A percentile compares a stretch with the other conserved stretches of the same genome.
These are phyloP conservation scores for Amphiprion clarkii DNA, from an alignment of 2,797 vertebrate genomes.

Conservation along the genomic window DNA sequence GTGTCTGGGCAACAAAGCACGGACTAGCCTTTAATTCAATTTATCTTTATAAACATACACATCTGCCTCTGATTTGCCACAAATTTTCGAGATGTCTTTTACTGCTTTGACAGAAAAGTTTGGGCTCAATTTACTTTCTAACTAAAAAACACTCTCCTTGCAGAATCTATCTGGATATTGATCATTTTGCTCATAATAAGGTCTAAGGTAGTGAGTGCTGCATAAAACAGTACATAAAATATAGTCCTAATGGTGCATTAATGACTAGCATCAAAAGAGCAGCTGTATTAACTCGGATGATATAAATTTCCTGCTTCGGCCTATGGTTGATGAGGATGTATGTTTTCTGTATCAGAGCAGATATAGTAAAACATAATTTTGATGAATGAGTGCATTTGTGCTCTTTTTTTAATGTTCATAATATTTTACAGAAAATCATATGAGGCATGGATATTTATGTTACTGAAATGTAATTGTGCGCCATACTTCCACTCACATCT, in stretches of 20 bases:
- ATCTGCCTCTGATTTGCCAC: constrained; percentile 84
- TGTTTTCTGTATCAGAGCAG: constrained; percentile 61
- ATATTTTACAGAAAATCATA: constrained; percentile 47
- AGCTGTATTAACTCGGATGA: constrained; percentile 61
- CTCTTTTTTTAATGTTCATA: constrained; percentile 28
- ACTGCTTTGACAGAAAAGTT: constrained; percentile 78
- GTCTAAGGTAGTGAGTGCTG: constrained; percentile 73
- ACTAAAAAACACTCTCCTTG: constrained; percentile 72
- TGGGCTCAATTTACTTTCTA: constrained; percentile 79
- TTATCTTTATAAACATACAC: constrained; percentile 86
- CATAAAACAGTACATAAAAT: constrained; percentile 82
- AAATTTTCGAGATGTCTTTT: constrained; percentile 83
- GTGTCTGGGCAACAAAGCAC: constrained; percentile 78
- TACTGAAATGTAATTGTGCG: constrained; percentile 13
- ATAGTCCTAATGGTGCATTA: constrained; percentile 75
- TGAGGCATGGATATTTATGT: constrained; percentile 31
- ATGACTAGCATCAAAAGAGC: constrained; percentile 80
- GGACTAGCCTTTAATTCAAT: constrained; percentile 85
- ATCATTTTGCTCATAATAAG: constrained; percentile 75
- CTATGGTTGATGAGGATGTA: constrained; percentile 70
- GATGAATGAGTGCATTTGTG: constrained; percentile 51
- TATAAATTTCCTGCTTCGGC: constrained; percentile 73
- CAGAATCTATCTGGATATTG: constrained; percentile 76
- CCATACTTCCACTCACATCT: not conserved
- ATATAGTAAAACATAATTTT: constrained; percentile 54